Evolutionary conservation across 2,797 vertebrate genomes (phyloP).

Genomic region (Pampus argenteus): DNA sequence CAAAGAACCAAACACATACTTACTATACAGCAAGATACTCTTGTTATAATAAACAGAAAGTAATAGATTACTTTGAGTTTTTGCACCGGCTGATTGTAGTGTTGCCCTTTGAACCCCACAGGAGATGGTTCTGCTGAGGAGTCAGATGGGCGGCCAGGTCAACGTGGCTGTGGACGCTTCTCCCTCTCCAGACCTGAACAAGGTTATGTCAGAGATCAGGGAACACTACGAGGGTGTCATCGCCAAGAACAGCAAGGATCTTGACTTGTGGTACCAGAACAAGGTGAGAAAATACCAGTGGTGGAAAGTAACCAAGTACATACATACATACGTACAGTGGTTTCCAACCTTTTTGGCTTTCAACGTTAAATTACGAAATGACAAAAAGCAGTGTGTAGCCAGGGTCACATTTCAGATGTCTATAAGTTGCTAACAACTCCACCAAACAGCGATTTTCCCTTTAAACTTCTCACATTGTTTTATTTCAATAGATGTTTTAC

Average conservation of each 20-base stretch:
- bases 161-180: constrained; percentile 90
- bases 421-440: no score
- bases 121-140: constrained; percentile 83
- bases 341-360: no score
- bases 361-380: no score
- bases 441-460: no score
- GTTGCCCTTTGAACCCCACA: constrained; percentile 59
- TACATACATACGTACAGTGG: no score
- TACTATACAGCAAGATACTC: background rate
- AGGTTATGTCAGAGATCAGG: constrained; percentile 88
- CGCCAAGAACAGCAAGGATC: constrained; percentile 87
- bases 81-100: constrained; percentile 11
- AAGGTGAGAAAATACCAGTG: constrained; percentile 81
- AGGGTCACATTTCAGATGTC: no score
- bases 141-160: constrained; percentile 86
- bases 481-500: background rate
- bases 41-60: background rate
- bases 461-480: no score
- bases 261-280: constrained; percentile 90
- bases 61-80: background rate
- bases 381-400: no score
- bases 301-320: background rate
- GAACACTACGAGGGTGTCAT: constrained; percentile 88
- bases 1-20: constrained; percentile 14
- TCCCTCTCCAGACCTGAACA: constrained; percentile 86